phyloP scores from a whole-genome alignment of 2,797 vertebrate species.

The Simalia tracyae region DNA sequence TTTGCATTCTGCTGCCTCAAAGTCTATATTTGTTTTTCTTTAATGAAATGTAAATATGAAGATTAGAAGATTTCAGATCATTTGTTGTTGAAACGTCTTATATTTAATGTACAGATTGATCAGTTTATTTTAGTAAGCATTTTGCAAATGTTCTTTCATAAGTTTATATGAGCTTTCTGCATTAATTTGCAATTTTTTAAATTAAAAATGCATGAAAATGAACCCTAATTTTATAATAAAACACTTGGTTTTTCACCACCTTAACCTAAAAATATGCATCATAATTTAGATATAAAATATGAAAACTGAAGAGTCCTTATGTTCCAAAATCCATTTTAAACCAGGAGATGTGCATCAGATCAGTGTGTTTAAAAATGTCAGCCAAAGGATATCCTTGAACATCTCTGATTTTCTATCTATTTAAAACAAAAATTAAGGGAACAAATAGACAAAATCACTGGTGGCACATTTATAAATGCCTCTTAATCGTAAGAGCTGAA shows the following conservation, averaged over 20 bases:
- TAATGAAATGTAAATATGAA: background rate
- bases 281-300: background rate
- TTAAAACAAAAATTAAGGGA: background rate
- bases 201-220: background rate
- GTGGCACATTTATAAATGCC: no score
- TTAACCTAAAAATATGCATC: background rate
- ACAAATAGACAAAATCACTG: no score
- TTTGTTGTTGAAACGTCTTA: background rate
- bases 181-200: background rate
- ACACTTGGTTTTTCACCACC: background rate
- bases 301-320: background rate
- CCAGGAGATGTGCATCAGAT: background rate
- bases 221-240: background rate
- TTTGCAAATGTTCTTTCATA: background rate
- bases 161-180: background rate
- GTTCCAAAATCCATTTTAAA: background rate
- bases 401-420: background rate
- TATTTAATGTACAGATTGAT: background rate
- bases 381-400: background rate
- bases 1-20: background rate
- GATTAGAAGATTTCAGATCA: background rate
- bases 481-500: background rate
- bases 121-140: background rate
- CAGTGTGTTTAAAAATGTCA: background rate
- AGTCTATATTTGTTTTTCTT: background rate